phyloP scores from a whole-genome alignment of 2,797 vertebrate species.

The Rhinichthys osculus region DNA sequence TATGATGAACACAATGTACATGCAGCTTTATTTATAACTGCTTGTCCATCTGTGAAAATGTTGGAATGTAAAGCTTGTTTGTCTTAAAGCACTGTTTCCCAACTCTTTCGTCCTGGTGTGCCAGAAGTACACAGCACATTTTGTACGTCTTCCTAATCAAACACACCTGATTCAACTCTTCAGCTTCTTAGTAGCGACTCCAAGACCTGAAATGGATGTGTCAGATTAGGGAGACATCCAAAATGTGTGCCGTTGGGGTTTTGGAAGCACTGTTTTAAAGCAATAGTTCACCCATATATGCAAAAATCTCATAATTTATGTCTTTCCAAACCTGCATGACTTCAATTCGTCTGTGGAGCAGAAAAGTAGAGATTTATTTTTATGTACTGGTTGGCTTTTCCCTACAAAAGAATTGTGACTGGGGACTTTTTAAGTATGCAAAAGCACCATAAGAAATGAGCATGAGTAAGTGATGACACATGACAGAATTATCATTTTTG shows the following conservation, averaged over 20 bases:
- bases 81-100: constrained; percentile 7
- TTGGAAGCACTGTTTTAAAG: background rate
- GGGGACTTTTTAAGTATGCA: background rate
- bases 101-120: background rate
- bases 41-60: constrained; percentile 18
- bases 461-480: background rate
- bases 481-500: background rate
- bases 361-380: background rate
- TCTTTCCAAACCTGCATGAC: constrained; percentile 14
- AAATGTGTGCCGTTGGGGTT: background rate
- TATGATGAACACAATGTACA: background rate
- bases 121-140: constrained; percentile 22
- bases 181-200: constrained; percentile 20
- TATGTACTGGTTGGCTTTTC: background rate
- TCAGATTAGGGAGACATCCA: constrained; percentile 29
- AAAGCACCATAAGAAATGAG: background rate
- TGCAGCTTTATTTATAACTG: background rate
- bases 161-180: constrained; percentile 25
- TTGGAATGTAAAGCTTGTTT: constrained; percentile 18
- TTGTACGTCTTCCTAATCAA: constrained; percentile 17
- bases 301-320: background rate
- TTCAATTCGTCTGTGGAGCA: background rate
- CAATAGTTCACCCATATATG: background rate
- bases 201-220: constrained; percentile 29
- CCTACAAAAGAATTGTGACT: background rate